Evolutionary conservation across 1,140 invertebrate species (phyloP).

Genomic region (Drosophila leontia): DNA sequence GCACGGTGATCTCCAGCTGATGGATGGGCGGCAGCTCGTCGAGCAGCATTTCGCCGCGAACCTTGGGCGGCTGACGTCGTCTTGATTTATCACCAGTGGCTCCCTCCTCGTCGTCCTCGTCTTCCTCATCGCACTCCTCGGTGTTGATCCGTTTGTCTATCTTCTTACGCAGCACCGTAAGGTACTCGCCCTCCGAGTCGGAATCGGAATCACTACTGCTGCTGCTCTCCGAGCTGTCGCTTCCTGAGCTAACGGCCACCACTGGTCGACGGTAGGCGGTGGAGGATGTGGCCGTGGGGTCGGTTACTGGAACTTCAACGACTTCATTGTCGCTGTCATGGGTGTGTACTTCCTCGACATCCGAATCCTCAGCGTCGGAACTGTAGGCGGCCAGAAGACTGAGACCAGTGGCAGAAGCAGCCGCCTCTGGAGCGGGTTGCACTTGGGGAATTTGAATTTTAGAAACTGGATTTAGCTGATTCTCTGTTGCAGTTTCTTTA

Average conservation of each 20-base stretch:
- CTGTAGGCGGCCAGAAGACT: slow-evolving; percentile 70
- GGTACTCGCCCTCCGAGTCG: slow-evolving; percentile 69
- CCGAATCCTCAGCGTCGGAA: slow-evolving; percentile 65
- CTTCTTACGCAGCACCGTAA: slow-evolving; percentile 63
- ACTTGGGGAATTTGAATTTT: neutral
- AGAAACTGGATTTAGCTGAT: neutral
- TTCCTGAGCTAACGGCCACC: slow-evolving; percentile 54
- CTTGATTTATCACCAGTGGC: slow-evolving; percentile 21
- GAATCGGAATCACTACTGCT: slow-evolving; percentile 64
- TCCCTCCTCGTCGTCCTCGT: slow-evolving; percentile 66
- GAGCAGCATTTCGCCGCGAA: slow-evolving; percentile 82
- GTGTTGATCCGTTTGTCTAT: slow-evolving; percentile 74
- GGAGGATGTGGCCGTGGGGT: neutral
- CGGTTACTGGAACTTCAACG: slow-evolving; percentile 62
- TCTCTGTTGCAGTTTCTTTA: neutral
- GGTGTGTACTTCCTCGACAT: slow-evolving; percentile 19
- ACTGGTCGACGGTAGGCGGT: slow-evolving; percentile 43
- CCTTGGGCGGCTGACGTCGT: slow-evolving; percentile 63
- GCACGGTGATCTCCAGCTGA: slow-evolving; percentile 92
- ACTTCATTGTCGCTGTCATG: slow-evolving; percentile 63
- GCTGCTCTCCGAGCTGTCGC: slow-evolving; percentile 47
- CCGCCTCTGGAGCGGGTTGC: slow-evolving; percentile 21
- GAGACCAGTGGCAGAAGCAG: slow-evolving; percentile 30
- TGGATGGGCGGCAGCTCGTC: slow-evolving; percentile 93
- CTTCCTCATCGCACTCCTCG: slow-evolving; percentile 71